These are phyloP conservation scores for Polyergus mexicanus DNA, from an alignment of 1,140 invertebrate species.

Conservation along the genomic window DNA sequence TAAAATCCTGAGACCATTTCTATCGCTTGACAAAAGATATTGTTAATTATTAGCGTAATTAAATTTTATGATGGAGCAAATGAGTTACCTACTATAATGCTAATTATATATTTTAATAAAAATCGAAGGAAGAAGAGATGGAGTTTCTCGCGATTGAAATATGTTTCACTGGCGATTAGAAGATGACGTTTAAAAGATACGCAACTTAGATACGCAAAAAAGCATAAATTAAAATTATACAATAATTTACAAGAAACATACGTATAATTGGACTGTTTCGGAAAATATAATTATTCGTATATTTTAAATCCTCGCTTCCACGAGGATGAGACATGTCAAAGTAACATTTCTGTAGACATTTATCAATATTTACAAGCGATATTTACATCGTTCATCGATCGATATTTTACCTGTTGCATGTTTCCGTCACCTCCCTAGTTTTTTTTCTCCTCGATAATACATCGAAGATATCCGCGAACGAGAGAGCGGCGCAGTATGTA, in stretches of 20 bases:
- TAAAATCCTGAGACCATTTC: not conserved
- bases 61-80: not conserved
- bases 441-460: constrained; percentile 22
- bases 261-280: not conserved
- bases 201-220: not conserved
- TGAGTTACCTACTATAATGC: not conserved
- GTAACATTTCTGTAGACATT: constrained; percentile 17
- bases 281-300: not conserved
- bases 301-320: not conserved
- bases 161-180: not conserved
- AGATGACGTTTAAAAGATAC: not conserved
- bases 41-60: constrained; percentile 6
- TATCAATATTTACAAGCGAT: constrained; percentile 2
- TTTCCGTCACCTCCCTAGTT: not conserved
- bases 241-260: not conserved
- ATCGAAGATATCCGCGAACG: not conserved
- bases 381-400: not conserved
- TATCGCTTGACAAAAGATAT: not conserved
- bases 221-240: not conserved
- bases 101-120: not conserved
- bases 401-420: not conserved
- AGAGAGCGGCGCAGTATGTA: not conserved
- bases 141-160: not conserved
- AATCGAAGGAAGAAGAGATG: too few species aligned
- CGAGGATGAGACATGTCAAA: not conserved